These are phyloP conservation scores for Orgyia antiqua DNA, from an alignment of 2,888 invertebrate species.

Conservation along the genomic window DNA sequence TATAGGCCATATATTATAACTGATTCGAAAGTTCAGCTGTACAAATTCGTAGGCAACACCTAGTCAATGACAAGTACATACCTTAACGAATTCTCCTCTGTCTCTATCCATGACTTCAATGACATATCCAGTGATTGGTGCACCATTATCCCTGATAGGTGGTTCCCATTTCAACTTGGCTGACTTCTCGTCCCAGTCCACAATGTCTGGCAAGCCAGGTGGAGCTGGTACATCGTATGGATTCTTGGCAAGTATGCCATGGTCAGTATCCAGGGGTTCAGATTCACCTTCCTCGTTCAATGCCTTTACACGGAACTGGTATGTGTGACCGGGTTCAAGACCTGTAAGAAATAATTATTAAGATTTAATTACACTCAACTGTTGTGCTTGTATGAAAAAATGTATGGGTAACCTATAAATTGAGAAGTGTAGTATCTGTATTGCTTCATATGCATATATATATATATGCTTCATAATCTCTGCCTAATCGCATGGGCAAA, in stretches of 20 bases:
- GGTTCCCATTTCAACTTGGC: slow-evolving; percentile 95
- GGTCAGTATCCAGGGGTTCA: slow-evolving; percentile 94
- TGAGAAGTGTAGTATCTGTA: too few relatives aligned
- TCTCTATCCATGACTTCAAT: slow-evolving; percentile 96
- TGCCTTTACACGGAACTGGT: slow-evolving; percentile 98
- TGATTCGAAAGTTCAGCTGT: too few relatives aligned
- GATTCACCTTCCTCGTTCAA: slow-evolving; percentile 98
- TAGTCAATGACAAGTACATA: too few relatives aligned
- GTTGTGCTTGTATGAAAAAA: background rate
- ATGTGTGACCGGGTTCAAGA: slow-evolving; percentile 95
- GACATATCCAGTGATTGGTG: slow-evolving; percentile 95
- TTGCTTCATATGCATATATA: too few relatives aligned
- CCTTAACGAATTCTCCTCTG: slow-evolving; percentile 88
- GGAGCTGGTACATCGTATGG: slow-evolving; percentile 94
- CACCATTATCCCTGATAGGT: slow-evolving; percentile 93
- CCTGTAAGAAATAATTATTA: slow-evolving; percentile 74
- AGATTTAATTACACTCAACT: background rate
- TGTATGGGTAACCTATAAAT: background rate
- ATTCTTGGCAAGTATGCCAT: slow-evolving; percentile 95
- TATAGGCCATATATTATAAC: too few relatives aligned
- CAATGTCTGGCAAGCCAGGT: slow-evolving; percentile 93
- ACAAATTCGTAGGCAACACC: too few relatives aligned
- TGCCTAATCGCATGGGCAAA: too few relatives aligned
- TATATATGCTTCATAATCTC: too few relatives aligned
- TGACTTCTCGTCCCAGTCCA: slow-evolving; percentile 94